Evolutionary conservation across 2,113 vertebrate species (phyloP).

Genomic region (Psilopsiagon aurifrons): DNA sequence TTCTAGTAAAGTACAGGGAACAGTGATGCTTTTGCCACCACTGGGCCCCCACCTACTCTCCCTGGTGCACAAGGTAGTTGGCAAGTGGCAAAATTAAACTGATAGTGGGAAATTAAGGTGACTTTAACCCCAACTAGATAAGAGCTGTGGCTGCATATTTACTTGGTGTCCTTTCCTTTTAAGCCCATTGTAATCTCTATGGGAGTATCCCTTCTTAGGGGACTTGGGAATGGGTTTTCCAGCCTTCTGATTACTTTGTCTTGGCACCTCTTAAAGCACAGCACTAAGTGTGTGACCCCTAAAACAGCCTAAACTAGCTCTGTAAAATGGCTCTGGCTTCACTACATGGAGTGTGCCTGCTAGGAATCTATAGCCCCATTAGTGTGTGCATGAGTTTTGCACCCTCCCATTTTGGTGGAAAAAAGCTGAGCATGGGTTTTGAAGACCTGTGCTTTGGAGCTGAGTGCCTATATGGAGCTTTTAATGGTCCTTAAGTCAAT

Average conservation of each 20-base stretch:
- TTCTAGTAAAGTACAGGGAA: not conserved
- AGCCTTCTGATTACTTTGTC: not conserved
- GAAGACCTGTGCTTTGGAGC: not conserved
- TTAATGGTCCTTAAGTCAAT: not conserved
- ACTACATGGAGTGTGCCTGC: accelerated
- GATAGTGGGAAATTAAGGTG: not conserved
- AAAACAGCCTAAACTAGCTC: not conserved
- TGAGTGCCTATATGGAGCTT: not conserved
- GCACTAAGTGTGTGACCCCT: not conserved
- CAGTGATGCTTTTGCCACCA: not conserved
- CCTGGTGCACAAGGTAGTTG: not conserved
- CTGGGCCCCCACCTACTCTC: not conserved
- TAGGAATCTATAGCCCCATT: not conserved
- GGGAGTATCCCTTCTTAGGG: not conserved
- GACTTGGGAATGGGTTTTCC: not conserved
- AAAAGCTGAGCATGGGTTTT: not conserved
- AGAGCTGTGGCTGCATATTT: not conserved
- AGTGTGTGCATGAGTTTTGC: not conserved
- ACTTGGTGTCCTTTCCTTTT: not conserved
- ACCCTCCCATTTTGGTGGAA: not conserved
- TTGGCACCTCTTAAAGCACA: not conserved
- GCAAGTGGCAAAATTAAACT: not conserved
- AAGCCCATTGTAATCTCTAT: not conserved
- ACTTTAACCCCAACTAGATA: not conserved
- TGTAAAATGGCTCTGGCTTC: not conserved